These are phyloP conservation scores for Psylliodes chrysocephalus DNA, from an alignment of 2,888 invertebrate species.

Conservation along the genomic window DNA sequence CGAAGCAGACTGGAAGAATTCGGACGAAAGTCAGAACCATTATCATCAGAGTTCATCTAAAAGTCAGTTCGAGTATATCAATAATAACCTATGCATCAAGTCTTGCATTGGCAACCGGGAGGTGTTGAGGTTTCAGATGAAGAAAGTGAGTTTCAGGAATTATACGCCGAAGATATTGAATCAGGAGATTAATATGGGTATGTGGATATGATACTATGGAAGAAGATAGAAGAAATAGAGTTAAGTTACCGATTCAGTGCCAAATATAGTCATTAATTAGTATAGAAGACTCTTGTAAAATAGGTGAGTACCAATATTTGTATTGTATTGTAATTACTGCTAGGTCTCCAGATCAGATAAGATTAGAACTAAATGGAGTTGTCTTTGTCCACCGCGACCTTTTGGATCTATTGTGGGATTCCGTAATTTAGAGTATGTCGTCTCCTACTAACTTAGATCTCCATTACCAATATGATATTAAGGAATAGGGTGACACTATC, in stretches of 20 bases:
- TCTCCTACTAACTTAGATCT: too few species aligned
- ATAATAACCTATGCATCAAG: constrained; percentile 69
- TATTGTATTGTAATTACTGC: too few species aligned
- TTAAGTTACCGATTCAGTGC: background rate
- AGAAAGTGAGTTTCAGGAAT: constrained; percentile 74
- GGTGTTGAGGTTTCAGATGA: constrained; percentile 60
- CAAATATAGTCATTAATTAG: constrained; percentile 2
- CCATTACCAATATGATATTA: too few species aligned
- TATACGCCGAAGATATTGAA: constrained; percentile 78
- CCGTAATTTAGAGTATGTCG: too few species aligned
- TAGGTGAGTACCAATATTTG: too few species aligned
- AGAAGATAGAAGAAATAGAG: background rate
- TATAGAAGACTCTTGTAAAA: background rate
- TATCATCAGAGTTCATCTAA: constrained; percentile 32
- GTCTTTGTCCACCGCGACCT: too few species aligned
- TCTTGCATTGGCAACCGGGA: constrained; percentile 64
- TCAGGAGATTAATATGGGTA: constrained; percentile 70
- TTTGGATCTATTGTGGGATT: too few species aligned
- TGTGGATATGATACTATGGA: constrained; percentile 70
- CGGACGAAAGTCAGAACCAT: background rate
- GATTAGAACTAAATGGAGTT: too few species aligned
- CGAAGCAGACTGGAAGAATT: background rate
- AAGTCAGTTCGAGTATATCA: constrained; percentile 63
- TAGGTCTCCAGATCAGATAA: too few species aligned
- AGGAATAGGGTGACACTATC: too few species aligned